Conservation (phyloP, 2,113 vertebrate species). For the Glaucomys volans region DNA sequence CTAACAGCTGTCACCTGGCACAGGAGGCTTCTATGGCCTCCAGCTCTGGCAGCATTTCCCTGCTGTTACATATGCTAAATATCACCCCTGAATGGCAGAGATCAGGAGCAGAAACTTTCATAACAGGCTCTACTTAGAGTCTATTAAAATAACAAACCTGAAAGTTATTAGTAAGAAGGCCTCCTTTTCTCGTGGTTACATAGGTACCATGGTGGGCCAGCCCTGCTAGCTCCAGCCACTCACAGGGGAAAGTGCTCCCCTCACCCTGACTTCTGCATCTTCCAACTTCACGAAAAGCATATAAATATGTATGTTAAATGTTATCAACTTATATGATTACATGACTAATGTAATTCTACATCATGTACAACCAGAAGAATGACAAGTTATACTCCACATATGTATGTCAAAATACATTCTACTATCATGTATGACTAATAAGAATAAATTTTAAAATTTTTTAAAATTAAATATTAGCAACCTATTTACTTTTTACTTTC, state of each 20-base stretch:
- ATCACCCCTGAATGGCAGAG: not conserved
- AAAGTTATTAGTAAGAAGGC: not conserved
- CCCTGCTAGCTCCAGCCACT: not conserved
- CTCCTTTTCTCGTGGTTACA: not conserved
- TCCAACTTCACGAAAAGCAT: not conserved
- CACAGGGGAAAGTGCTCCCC: not conserved
- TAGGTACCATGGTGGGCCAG: not conserved
- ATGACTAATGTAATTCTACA: too few species aligned
- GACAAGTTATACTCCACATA: too few species aligned
- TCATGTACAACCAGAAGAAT: too few species aligned
- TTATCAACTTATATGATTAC: not conserved
- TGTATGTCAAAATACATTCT: too few species aligned
- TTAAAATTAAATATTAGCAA: constrained; percentile 8
- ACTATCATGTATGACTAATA: too few species aligned
- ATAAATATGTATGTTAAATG: not conserved
- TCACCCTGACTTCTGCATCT: not conserved
- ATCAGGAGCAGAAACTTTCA: not conserved
- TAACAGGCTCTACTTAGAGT: not conserved
- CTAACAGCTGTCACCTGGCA: not conserved
- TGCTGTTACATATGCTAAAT: not conserved
- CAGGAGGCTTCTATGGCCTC: fast-evolving
- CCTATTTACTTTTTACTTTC: not conserved
- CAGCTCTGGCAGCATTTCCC: not conserved
- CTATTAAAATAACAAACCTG: not conserved
- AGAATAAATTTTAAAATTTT: too few species aligned